phyloP scores from a whole-genome alignment of 2,888 invertebrate genomes.

The Pemphredon lugubris region DNA sequence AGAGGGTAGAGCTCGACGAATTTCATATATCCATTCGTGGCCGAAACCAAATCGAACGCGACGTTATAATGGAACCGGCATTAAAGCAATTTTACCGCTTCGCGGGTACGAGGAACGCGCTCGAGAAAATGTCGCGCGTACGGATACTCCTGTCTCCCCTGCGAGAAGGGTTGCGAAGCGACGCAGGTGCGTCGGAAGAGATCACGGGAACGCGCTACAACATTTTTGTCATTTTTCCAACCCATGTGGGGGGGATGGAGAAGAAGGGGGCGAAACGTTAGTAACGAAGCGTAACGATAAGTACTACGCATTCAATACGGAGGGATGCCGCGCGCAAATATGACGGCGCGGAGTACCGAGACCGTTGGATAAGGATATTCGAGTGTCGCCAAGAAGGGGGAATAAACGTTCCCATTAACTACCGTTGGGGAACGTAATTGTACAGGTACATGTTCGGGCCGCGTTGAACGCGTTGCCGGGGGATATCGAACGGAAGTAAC shows the following conservation, averaged over 20 bases:
- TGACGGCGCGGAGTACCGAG: too few relatives aligned
- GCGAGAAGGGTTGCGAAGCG: background rate
- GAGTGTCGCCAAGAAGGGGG: conserved; percentile 46
- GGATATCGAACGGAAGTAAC: conserved; percentile 59
- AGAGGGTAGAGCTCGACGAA: conserved; percentile 48
- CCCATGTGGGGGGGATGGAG: too few relatives aligned
- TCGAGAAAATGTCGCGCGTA: conserved; percentile 59
- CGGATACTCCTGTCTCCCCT: conserved; percentile 16
- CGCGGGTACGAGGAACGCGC: conserved; percentile 63
- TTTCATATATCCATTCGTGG: conserved; percentile 47
- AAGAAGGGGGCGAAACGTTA: too few relatives aligned
- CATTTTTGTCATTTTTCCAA: background rate
- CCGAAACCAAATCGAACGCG: conserved; percentile 76
- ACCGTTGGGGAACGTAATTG: conserved; percentile 57
- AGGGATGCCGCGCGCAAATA: too few relatives aligned
- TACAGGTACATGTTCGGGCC: conserved; percentile 39
- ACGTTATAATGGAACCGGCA: conserved; percentile 77
- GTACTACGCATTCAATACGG: too few relatives aligned
- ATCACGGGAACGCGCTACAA: background rate
- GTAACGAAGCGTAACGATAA: too few relatives aligned
- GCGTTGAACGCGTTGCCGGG: conserved; percentile 27
- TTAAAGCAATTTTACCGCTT: conserved; percentile 73
- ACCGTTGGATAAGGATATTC: too few relatives aligned
- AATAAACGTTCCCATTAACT: conserved; percentile 56
- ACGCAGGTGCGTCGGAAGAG: background rate